Conservation (phyloP, 2,888 invertebrate species). For the Watsonalla binaria region DNA sequence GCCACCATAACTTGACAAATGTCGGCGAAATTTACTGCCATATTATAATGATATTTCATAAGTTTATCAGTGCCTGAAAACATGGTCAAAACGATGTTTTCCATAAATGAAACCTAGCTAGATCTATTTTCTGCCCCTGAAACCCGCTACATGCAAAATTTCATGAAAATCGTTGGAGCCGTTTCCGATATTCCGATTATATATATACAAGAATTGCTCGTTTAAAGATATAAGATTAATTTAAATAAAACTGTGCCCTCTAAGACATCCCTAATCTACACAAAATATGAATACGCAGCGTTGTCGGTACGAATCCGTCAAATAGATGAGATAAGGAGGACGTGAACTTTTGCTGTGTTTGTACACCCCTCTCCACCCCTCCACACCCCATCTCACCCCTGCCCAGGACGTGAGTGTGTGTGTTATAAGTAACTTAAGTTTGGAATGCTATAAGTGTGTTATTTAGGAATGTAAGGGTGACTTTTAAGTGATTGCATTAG, state of each 20-base stretch:
- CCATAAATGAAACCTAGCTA: too few species aligned
- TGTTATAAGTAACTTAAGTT: conserved; percentile 14
- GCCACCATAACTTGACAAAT: too few species aligned
- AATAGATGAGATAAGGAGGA: conserved; percentile 72
- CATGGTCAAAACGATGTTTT: too few species aligned
- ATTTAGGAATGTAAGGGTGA: conserved; percentile 21
- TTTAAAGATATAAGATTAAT: too few species aligned
- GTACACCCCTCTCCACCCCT: conserved; percentile 31
- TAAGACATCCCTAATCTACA: conserved; percentile 33
- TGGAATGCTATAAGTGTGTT: conserved; percentile 21
- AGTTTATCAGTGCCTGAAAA: too few species aligned
- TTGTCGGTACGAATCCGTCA: conserved; percentile 72
- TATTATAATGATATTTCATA: too few species aligned
- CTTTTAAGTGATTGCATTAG: not conserved
- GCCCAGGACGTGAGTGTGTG: conserved; percentile 6
- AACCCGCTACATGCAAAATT: too few species aligned
- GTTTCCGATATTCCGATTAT: too few species aligned
- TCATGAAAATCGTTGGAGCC: too few species aligned
- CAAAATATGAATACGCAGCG: conserved; percentile 72
- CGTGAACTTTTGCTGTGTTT: conserved; percentile 71
- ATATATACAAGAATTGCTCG: too few species aligned
- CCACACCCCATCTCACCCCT: conserved; percentile 15
- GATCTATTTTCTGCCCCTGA: too few species aligned
- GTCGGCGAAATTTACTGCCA: too few species aligned
- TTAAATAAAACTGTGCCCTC: conserved; percentile 28